These are phyloP conservation scores for Brassicogethes aeneus DNA, from an alignment of 2,888 invertebrate genomes.

Conservation along the genomic window DNA sequence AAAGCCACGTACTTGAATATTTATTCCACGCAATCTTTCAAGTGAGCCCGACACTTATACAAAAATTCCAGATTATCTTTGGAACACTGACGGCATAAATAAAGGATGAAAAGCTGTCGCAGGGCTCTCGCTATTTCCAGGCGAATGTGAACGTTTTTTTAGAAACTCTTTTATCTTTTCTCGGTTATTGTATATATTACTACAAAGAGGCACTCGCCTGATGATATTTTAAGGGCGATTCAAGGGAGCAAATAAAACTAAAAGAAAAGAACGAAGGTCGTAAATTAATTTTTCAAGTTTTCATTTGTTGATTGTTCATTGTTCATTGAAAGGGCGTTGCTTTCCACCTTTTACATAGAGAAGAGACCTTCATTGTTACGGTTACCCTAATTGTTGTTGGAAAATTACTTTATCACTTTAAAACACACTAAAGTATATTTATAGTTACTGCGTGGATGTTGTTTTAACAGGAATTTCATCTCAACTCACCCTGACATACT, in stretches of 20 bases:
- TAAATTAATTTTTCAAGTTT: neutral
- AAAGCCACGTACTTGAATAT: neutral
- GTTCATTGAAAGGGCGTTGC: too few species aligned
- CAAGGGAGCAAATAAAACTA: neutral
- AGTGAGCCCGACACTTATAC: too few species aligned
- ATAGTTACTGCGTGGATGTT: too few species aligned
- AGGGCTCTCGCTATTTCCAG: neutral
- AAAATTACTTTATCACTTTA: too few species aligned
- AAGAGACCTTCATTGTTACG: too few species aligned
- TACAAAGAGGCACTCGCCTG: constrained; percentile 3
- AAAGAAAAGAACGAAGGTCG: neutral
- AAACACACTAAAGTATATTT: too few species aligned
- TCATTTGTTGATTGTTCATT: too few species aligned
- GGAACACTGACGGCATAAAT: neutral
- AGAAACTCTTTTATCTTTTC: constrained; percentile 4
- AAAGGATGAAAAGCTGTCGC: neutral
- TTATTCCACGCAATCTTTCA: neutral
- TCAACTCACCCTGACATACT: too few species aligned
- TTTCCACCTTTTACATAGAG: too few species aligned
- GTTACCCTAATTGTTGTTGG: too few species aligned
- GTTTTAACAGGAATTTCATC: too few species aligned
- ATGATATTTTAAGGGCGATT: neutral
- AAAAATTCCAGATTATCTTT: neutral
- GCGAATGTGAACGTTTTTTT: too few species aligned
- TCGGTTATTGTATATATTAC: constrained; percentile 6